Conservation (phyloP, 2,113 vertebrate genomes). For the Ochotona curzoniae region DNA sequence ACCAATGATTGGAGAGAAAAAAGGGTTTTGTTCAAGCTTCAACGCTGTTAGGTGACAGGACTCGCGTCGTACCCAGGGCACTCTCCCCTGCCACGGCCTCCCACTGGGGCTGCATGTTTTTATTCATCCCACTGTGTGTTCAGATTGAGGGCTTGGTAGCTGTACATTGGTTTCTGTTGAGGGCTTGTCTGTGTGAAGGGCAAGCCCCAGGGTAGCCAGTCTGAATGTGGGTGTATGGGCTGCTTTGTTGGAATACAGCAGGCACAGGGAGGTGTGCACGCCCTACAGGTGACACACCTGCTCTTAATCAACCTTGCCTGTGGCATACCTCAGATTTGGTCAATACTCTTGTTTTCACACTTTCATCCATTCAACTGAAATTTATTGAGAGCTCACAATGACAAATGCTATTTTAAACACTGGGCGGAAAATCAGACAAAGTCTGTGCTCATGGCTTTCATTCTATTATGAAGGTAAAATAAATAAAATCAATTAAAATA, state of each 20-base stretch:
- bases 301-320: not conserved
- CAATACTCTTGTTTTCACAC: not conserved
- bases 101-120: not conserved
- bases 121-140: not conserved
- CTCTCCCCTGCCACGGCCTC: too few species aligned
- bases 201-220: not conserved
- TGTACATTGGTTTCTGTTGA: not conserved
- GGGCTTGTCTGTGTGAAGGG: not conserved
- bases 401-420: not conserved
- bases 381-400: not conserved
- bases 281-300: not conserved
- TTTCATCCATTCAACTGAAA: not conserved
- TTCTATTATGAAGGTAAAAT: not conserved
- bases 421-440: not conserved
- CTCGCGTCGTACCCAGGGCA: too few species aligned
- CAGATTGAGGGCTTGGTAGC: not conserved
- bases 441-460: not conserved
- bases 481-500: not conserved
- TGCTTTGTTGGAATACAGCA: not conserved
- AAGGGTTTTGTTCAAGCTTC: not conserved
- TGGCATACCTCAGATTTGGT: not conserved
- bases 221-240: fast-evolving
- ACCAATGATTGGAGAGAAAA: not conserved
- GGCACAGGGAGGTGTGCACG: too few species aligned
- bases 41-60: not conserved